A percentile compares a stretch with the other conserved stretches of the same genome.
Evolutionary conservation across 2,888 invertebrate species (phyloP).

Genomic region (Lissocephala sabroskyi): DNA sequence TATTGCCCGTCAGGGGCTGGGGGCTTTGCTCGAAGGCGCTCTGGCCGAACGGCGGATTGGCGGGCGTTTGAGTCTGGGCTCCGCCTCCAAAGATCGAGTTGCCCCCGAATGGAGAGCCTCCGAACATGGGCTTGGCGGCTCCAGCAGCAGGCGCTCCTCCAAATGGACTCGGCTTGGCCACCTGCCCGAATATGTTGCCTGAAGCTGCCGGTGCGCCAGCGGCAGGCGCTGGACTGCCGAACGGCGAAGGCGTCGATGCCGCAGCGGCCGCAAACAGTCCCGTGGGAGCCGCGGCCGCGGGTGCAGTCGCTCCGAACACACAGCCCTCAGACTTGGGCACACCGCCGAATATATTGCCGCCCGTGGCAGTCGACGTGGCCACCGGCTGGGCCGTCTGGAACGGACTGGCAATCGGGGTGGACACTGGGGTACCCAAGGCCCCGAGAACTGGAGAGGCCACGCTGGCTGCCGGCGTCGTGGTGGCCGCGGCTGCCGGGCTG

Average conservation of each 20-base stretch:
- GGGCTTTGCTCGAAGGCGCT: slow-evolving; percentile 8
- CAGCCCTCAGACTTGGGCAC: slow-evolving; percentile 67
- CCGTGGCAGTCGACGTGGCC: slow-evolving; percentile 9
- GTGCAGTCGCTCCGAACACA: slow-evolving; percentile 41
- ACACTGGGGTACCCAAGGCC: slow-evolving; percentile 9
- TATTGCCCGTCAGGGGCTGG: slow-evolving; percentile 23
- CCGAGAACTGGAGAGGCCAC: too few species aligned
- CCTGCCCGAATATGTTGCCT: slow-evolving; percentile 55
- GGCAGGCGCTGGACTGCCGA: slow-evolving; percentile 23
- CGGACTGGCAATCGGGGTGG: slow-evolving; percentile 13
- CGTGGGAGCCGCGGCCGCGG: slow-evolving; percentile 29
- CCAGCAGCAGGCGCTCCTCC: slow-evolving; percentile 16
- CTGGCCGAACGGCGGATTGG: slow-evolving; percentile 27
- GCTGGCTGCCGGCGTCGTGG: too few species aligned
- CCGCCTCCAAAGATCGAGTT: slow-evolving; percentile 44
- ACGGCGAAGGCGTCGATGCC: slow-evolving; percentile 37
- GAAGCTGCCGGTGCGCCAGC: slow-evolving; percentile 25
- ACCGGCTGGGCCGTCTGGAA: slow-evolving; percentile 19
- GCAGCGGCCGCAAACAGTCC: slow-evolving; percentile 58
- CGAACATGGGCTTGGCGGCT: slow-evolving; percentile 26
- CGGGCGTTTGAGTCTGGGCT: slow-evolving; percentile 5
- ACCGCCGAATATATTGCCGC: slow-evolving; percentile 55
- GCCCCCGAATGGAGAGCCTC: slow-evolving; percentile 17
- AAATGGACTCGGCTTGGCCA: slow-evolving; percentile 12
- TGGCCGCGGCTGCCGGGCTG: slow-evolving; percentile 5